Evolutionary conservation across 2,797 vertebrate genomes (phyloP).

Genomic region (Phalanger gymnotis): DNA sequence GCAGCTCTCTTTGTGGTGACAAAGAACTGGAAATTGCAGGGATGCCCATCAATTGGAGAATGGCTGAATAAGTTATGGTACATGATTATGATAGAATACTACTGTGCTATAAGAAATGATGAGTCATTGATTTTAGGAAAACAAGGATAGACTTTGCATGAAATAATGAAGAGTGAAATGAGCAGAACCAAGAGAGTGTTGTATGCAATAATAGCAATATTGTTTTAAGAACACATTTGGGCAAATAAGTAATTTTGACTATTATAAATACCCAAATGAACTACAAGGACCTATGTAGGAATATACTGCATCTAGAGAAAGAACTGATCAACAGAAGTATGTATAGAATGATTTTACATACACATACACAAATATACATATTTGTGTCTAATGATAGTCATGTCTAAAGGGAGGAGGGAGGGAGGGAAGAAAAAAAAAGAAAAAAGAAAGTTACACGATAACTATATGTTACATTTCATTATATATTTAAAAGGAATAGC

Average conservation of each 20-base stretch:
- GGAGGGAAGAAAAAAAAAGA: background rate
- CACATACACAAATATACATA: background rate
- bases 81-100: background rate
- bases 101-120: background rate
- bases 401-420: background rate
- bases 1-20: background rate
- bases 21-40: background rate
- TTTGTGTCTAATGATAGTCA: background rate
- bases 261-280: background rate
- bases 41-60: background rate
- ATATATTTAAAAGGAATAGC: background rate
- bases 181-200: background rate
- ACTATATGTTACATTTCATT: background rate
- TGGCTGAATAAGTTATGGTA: background rate
- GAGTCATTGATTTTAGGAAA: background rate
- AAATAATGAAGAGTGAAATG: background rate
- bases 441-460: background rate
- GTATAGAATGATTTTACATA: background rate
- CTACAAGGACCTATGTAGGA: background rate
- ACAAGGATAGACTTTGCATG: background rate
- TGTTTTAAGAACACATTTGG: background rate
- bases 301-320: background rate
- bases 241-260: background rate
- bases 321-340: background rate
- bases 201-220: background rate